Evolutionary conservation across 1,140 invertebrate species (phyloP).

Genomic region (Capitella teleta): DNA sequence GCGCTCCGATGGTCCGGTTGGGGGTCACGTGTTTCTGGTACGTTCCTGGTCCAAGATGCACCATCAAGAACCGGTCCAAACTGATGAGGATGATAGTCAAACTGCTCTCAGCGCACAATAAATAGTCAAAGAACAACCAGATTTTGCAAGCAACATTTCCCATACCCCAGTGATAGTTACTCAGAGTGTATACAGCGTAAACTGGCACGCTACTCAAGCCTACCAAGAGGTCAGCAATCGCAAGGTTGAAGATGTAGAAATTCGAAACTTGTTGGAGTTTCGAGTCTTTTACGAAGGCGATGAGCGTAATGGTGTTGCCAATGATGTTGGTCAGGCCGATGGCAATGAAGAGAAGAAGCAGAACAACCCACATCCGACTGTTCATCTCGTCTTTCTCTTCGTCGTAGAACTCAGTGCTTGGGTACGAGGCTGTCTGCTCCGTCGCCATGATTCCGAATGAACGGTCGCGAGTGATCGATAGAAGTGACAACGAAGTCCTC

Average conservation of each 20-base stretch:
- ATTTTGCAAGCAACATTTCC: constrained; percentile 22
- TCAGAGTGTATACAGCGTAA: constrained; percentile 17
- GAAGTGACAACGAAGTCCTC: too few species aligned
- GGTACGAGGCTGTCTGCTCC: too few species aligned
- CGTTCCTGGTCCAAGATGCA: constrained; percentile 14
- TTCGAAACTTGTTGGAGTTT: constrained; percentile 24
- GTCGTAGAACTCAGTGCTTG: too few species aligned
- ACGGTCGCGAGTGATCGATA: too few species aligned
- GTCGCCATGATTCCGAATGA: too few species aligned
- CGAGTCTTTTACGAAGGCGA: constrained; percentile 21
- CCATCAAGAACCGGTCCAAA: constrained; percentile 17
- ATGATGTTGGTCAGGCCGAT: constrained; percentile 16
- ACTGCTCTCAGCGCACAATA: constrained; percentile 13
- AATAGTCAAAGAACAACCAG: constrained; percentile 19
- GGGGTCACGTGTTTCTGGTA: constrained; percentile 15
- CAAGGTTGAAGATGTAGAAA: constrained; percentile 28
- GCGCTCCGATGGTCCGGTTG: constrained; percentile 9
- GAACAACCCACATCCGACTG: too few species aligned
- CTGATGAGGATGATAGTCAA: constrained; percentile 20
- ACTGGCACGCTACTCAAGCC: constrained; percentile 22
- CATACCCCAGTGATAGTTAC: constrained; percentile 17
- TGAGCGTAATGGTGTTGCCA: constrained; percentile 23
- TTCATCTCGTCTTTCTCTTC: too few species aligned
- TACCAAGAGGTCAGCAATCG: constrained; percentile 24
- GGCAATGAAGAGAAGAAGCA: not conserved